Evolutionary conservation across 2,888 invertebrate genomes (phyloP), one percentile per base, ranked within the genome.

Genomic region (Dromius quadrimaculatus): DNA sequence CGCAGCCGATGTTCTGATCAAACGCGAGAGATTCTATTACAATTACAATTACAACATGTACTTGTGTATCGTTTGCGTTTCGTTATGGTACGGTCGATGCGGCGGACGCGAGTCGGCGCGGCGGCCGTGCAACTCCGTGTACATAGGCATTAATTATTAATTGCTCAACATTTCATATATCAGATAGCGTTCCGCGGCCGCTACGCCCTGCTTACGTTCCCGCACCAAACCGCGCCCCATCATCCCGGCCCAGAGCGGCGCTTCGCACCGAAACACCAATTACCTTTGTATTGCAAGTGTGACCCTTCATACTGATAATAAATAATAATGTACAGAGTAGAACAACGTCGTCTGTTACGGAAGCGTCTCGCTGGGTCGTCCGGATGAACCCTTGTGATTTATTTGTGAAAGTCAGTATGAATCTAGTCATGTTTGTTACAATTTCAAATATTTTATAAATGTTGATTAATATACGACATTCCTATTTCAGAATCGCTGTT

Each of bases 391-490:
- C 81, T 81, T 81, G 81, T 81, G 79, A 81, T 82, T 82, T 81
- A 79, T 81, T 83, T 82, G 81, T 82, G 81, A 82, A 83, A 70
- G 70, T 82, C 82, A 83, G 82, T 83, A 84, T 83, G 83, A 83
- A 84, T 83, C 83, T 84, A 84, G 84, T 84, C 83, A 83, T 84
- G 83, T 83, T 84, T 84, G 84, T 84, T 84, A 84, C 83, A 82
- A 83, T 83, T 84, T 83, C 82, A 83, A 83, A 84, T 84, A 84
- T 84, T 84, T 84, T 84, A 84, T 84, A 84, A 84, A 84, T 84
- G 84, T 84, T 84, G 83, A 83, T 82, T 83, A 84, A 83, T 84
- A 84, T 83, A 84, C 81, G 83, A 84, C 84, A 84, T 84, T 84
- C 84, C 84, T 83, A 83, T 83, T 83, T 83, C 83, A 79, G 28